Evolutionary conservation across 2,888 invertebrate species (phyloP), one percentile per base, ranked within the genome.

Genomic region (Perizoma flavofasciatum): DNA sequence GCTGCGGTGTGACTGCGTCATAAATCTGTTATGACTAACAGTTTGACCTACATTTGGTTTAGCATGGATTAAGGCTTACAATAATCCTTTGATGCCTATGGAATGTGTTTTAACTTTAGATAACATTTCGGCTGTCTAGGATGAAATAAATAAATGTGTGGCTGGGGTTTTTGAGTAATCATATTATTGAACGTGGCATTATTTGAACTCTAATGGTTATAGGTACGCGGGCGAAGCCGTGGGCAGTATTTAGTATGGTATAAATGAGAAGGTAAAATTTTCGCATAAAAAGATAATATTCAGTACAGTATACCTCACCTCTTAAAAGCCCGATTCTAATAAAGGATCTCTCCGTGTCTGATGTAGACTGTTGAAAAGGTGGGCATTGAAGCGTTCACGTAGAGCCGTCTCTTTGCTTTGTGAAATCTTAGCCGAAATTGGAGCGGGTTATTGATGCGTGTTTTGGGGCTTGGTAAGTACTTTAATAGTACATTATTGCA

Each of bases 1-100:
- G 52, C 52, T 63, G 46, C 53, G 55, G 59, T 63, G 59, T 63
- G 56, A 63, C 52, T 63, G 59, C 41, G 59, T 49, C 53, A 59
- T 59, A 49, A 63, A 63, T 59, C 62, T 41, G 55, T 55, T 51
- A 52, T 49, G 50, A 47, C 49, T 43, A 41, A 54, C 52, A 53
- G 52, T 54, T 40, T 49, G 59, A 47, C 52, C 57, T 63, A 55
- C 45, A 55, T 51, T n/a, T n/a, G 37, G 39, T 33, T 50, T 9
- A 52, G 49, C 49, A 41, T n/a, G 41, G 41, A n/a, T 41, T 44
- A 44, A n/a, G 39, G 53, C 44, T 57, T 50, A 57, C 53, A 40
- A 45, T 53, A 53, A 60, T 52, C 49, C 41, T 40, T 52, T 44
- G 39, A 22, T 44, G 51, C 44, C 55, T 55, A 10, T 41, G 41